A percentile compares a stretch with the other conserved stretches of the same genome.
Evolutionary conservation across 2,888 invertebrate species (phyloP).

Genomic region (Gastracanthus pulcherrimus): DNA sequence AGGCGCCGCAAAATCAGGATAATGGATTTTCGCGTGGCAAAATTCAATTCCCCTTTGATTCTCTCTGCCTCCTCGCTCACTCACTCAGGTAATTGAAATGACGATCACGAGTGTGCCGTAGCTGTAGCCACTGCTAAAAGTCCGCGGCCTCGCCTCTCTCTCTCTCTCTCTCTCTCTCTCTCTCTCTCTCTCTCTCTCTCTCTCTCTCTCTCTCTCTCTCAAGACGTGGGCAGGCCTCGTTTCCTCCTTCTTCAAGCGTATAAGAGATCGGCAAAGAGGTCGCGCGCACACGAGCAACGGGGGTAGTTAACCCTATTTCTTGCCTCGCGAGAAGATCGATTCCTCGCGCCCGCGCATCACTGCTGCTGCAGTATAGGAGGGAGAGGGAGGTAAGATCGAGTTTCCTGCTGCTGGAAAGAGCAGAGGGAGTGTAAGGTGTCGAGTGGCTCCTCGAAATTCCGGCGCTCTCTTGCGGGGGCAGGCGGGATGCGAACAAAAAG

Average conservation of each 20-base stretch:
- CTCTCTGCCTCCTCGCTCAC: too few relatives aligned
- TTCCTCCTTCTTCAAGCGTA: neutral
- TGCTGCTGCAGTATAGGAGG: neutral
- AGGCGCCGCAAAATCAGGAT: neutral
- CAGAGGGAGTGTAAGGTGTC: slow-evolving; percentile 63
- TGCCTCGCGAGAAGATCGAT: slow-evolving; percentile 59
- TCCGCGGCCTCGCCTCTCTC: neutral
- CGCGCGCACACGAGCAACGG: slow-evolving; percentile 28
- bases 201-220: neutral
- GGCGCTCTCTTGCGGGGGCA: neutral
- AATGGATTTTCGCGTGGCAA: neutral
- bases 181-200: neutral
- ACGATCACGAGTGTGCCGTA: slow-evolving; percentile 1
- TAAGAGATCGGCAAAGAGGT: slow-evolving; percentile 11
- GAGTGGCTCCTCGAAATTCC: slow-evolving; percentile 64
- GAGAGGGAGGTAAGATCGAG: slow-evolving; percentile 59
- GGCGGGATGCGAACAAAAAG: neutral
- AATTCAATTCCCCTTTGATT: neutral
- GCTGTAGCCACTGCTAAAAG: slow-evolving; percentile 2
- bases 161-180: neutral
- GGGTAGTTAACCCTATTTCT: slow-evolving; percentile 69
- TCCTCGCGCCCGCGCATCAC: neutral
- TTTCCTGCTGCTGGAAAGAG: slow-evolving; percentile 55
- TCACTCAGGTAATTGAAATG: slow-evolving; percentile 33
- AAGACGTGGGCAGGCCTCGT: slow-evolving; percentile 8